Evolutionary conservation across 37 sponge, comb jelly and placozoan species (phyloP).

Genomic region (Corticium candelabrum): DNA sequence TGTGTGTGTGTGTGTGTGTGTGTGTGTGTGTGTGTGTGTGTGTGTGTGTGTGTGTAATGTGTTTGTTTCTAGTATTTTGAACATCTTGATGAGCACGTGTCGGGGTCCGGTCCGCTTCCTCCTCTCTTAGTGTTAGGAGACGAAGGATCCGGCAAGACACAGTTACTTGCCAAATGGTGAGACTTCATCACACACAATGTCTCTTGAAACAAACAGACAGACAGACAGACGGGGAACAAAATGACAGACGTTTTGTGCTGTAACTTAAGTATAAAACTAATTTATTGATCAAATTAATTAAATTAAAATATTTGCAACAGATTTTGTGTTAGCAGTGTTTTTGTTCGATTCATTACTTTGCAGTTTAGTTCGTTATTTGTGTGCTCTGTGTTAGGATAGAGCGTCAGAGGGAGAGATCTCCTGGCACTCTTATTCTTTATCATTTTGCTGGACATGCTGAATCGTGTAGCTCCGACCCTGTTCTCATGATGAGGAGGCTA

Average conservation of each 20-base stretch:
- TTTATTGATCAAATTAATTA: no score
- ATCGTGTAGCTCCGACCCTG: neutral
- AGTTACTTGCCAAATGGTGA: constrained; percentile 1
- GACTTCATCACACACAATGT: neutral
- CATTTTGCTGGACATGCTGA: neutral
- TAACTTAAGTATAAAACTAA: no score
- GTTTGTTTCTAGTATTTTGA: constrained; percentile 9
- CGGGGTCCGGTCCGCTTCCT: neutral
- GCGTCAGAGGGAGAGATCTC: neutral
- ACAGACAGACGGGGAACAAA: no score
- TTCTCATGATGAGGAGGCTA: neutral
- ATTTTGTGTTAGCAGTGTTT: no score
- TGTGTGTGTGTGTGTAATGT: no score
- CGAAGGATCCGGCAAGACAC: neutral
- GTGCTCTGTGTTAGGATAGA: neutral
- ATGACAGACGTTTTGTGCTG: no score
- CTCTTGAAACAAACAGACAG: no score
- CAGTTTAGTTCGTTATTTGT: no score
- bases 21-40: no score
- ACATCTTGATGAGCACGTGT: constrained; percentile 3
- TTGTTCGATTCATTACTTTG: no score
- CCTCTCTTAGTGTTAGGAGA: constrained; percentile 5
- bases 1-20: no score
- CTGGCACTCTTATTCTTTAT: neutral
- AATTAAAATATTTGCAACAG: no score